These are phyloP conservation scores for Teinopalpus imperialis DNA, from an alignment of 2,888 invertebrate species.

Conservation along the genomic window DNA sequence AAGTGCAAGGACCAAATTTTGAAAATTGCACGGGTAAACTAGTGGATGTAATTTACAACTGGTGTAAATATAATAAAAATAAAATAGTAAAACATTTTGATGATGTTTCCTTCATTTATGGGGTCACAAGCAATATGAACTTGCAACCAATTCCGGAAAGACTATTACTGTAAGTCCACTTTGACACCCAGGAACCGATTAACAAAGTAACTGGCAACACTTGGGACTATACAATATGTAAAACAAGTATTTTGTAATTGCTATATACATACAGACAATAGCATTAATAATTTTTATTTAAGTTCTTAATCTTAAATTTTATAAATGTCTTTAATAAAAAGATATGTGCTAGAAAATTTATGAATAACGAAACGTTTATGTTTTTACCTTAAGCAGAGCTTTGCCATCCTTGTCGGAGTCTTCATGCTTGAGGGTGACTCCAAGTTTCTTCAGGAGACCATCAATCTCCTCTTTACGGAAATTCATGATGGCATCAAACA, in stretches of 20 bases:
- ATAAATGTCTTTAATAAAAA: no score
- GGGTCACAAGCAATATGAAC: conserved; percentile 52
- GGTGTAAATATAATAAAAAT: no score
- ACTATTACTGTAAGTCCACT: conserved; percentile 67
- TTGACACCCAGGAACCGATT: conserved; percentile 75
- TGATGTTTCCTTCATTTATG: conserved; percentile 65
- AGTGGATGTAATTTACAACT: no score
- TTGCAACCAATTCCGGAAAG: conserved; percentile 73
- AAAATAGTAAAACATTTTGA: conserved; percentile 5
- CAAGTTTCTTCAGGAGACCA: conserved; percentile 93
- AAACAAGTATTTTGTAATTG: no score
- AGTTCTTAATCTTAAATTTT: no score
- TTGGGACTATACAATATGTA: conserved; percentile 60
- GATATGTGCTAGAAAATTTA: no score
- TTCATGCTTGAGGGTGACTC: conserved; percentile 95
- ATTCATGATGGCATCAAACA: conserved; percentile 91
- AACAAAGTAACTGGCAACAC: conserved; percentile 69
- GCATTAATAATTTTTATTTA: no score
- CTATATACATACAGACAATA: no score
- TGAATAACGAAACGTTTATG: no score
- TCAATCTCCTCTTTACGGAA: conserved; percentile 97
- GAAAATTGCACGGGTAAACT: no score
- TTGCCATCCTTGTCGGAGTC: conserved; percentile 99
- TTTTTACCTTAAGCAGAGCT: conserved; percentile 92
- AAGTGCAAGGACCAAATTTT: no score